Percentiles rank a stretch among this genome's conserved stretches.
Conservation (phyloP, 2,113 vertebrate genomes). For the Phrynosoma blainvillii region DNA sequence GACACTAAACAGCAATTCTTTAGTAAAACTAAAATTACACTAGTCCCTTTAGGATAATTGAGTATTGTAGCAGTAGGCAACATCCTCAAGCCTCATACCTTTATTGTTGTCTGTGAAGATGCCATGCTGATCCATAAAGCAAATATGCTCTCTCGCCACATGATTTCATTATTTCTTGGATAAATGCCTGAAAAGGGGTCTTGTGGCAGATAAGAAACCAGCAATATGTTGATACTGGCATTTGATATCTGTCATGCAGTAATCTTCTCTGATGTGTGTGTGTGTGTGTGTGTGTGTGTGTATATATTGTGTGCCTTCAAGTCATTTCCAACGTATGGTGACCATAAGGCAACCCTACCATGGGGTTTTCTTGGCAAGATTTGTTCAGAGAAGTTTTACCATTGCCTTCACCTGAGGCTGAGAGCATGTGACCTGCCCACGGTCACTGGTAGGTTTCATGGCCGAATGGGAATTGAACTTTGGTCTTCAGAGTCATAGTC, state of each 20-base stretch:
- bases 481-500: too few relatives aligned
- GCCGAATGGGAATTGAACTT: too few relatives aligned
- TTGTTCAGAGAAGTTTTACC: too few relatives aligned
- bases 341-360: too few relatives aligned
- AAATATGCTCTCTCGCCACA: neutral
- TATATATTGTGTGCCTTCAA: too few relatives aligned
- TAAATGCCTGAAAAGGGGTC: neutral
- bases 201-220: neutral
- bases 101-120: neutral
- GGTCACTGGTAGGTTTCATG: too few relatives aligned
- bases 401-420: too few relatives aligned
- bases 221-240: neutral
- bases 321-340: too few relatives aligned
- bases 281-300: neutral
- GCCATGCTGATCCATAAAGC: neutral
- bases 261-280: neutral
- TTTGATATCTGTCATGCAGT: neutral
- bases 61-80: neutral
- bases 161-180: neutral
- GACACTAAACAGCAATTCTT: neutral
- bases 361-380: too few relatives aligned
- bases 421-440: too few relatives aligned
- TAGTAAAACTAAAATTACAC: neutral
- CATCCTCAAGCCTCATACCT: neutral
- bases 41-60: neutral